Conservation (phyloP, 2,797 vertebrate genomes). For the Clarias platycephalus region DNA sequence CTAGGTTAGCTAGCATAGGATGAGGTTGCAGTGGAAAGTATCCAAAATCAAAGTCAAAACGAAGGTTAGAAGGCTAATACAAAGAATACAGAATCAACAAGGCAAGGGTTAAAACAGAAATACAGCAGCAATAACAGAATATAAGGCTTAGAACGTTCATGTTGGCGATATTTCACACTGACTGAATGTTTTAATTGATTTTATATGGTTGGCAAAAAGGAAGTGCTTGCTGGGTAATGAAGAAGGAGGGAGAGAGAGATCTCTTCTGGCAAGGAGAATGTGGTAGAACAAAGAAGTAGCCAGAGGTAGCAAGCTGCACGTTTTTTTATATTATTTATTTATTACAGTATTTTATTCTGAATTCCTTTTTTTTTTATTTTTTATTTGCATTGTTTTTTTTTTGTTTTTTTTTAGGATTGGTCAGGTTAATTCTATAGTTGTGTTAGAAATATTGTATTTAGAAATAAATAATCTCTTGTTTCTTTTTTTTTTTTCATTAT, state of each 20-base stretch:
- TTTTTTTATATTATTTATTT: background rate
- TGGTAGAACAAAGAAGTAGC: background rate
- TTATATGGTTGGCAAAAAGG: background rate
- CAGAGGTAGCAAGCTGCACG: background rate
- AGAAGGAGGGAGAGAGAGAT: background rate
- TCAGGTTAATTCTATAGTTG: too few relatives aligned
- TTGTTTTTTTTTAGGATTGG: too few relatives aligned
- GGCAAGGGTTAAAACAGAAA: background rate
- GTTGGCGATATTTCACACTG: background rate
- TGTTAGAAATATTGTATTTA: background rate
- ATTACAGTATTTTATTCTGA: too few relatives aligned
- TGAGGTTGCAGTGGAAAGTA: background rate
- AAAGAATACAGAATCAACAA: background rate
- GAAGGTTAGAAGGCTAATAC: background rate
- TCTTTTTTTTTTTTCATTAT: background rate
- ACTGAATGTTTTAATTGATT: background rate
- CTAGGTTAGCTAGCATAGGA: background rate
- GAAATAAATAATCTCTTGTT: background rate
- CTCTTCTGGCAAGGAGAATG: background rate
- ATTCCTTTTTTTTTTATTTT: too few relatives aligned
- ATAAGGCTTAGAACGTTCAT: background rate
- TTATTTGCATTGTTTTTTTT: too few relatives aligned
- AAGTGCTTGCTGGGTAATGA: background rate
- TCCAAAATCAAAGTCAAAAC: background rate
- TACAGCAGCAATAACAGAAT: background rate